phyloP scores from a whole-genome alignment of 2,888 invertebrate species.

The Drosophila ustulata region DNA sequence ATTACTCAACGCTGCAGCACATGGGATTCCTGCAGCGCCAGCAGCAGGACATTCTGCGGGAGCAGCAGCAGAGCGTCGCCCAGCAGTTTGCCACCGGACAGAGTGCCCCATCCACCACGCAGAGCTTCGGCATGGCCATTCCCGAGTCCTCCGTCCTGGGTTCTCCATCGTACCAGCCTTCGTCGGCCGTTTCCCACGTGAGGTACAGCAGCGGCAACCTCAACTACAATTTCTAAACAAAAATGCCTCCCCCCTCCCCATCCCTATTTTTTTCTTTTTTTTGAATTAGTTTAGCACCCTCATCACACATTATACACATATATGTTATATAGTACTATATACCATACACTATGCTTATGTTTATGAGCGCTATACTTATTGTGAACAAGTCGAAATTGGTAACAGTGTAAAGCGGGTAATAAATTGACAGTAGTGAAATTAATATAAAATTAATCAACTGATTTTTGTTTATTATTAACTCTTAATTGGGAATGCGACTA shows the following conservation, averaged over 20 bases:
- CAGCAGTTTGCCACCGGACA: slow-evolving; percentile 68
- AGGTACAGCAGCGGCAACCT: slow-evolving; percentile 85
- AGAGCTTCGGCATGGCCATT: slow-evolving; percentile 63
- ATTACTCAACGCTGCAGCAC: slow-evolving; percentile 83
- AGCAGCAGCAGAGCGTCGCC: slow-evolving; percentile 66
- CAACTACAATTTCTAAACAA: slow-evolving; percentile 83
- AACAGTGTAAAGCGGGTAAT: slow-evolving; percentile 8
- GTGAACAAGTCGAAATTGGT: slow-evolving; percentile 24
- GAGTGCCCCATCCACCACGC: slow-evolving; percentile 54
- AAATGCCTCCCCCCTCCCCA: too few species aligned
- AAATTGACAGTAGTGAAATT: slow-evolving; percentile 31
- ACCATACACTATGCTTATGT: not conserved
- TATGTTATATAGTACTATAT: slow-evolving; percentile 8
- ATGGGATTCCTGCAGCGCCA: slow-evolving; percentile 80
- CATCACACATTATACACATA: slow-evolving; percentile 5
- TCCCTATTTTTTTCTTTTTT: slow-evolving; percentile 12
- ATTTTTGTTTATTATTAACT: too few species aligned
- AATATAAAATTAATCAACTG: not conserved
- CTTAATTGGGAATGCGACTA: too few species aligned
- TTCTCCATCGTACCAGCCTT: slow-evolving; percentile 84
- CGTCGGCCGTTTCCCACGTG: slow-evolving; percentile 86
- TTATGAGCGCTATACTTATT: slow-evolving; percentile 3
- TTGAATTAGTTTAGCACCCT: slow-evolving; percentile 23
- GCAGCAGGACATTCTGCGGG: slow-evolving; percentile 71
- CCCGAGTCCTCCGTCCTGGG: slow-evolving; percentile 62